phyloP scores from a whole-genome alignment of 2,888 invertebrate species.

The Dysmachus trigonus region DNA sequence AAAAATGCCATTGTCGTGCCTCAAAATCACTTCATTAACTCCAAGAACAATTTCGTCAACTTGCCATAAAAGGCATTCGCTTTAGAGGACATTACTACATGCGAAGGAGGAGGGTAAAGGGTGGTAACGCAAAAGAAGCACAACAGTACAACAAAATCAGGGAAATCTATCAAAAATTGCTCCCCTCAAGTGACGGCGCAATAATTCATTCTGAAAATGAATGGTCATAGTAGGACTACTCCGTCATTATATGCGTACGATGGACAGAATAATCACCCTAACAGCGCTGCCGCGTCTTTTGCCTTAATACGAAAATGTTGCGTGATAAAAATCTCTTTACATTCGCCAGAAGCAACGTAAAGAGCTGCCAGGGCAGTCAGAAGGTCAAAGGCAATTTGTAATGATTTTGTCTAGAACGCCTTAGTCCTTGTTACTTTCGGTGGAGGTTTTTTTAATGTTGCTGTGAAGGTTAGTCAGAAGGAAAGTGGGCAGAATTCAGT shows the following conservation, averaged over 20 bases:
- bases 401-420: conserved; percentile 30
- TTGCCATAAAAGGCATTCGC: background rate
- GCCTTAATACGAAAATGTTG: conserved; percentile 10
- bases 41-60: background rate
- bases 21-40: conserved; percentile 10
- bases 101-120: background rate
- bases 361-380: background rate
- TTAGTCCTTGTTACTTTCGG: background rate
- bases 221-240: conserved; percentile 4
- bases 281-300: background rate
- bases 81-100: background rate
- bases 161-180: conserved; percentile 29
- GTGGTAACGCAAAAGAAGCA: background rate
- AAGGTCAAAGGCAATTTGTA: conserved; percentile 34
- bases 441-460: background rate
- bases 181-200: background rate
- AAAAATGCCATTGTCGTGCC: background rate
- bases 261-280: conserved; percentile 26
- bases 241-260: conserved; percentile 29
- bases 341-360: background rate
- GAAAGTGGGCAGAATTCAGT: background rate
- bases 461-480: background rate
- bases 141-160: background rate
- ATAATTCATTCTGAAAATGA: conserved; percentile 36
- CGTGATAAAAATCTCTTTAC: conserved; percentile 32